Evolutionary conservation across 1,140 invertebrate species (phyloP).

Genomic region (Drosophila tani): DNA sequence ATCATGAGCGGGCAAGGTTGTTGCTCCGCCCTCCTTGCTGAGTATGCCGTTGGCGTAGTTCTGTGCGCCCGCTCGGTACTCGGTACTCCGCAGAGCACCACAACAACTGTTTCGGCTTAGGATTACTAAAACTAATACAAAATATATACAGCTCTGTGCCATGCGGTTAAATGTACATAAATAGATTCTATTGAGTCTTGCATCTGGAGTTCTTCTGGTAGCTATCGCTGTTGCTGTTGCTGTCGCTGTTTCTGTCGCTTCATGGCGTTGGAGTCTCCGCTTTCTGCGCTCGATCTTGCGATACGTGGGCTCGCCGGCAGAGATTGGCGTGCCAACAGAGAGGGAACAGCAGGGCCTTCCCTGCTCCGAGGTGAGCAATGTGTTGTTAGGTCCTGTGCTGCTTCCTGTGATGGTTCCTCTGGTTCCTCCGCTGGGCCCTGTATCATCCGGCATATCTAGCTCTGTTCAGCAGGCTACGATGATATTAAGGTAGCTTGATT

Average conservation of each 20-base stretch:
- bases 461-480: conserved; percentile 40
- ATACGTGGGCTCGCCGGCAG: conserved; percentile 20
- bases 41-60: conserved; percentile 50
- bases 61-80: conserved; percentile 33
- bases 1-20: conserved; percentile 3
- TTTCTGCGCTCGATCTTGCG: conserved; percentile 24
- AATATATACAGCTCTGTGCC: conserved; percentile 79
- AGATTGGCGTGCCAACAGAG: neutral
- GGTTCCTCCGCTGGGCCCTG: neutral
- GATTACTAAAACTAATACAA: conserved; percentile 79
- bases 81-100: conserved; percentile 59
- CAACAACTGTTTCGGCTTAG: conserved; percentile 65
- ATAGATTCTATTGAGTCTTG: conserved; percentile 69
- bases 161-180: conserved; percentile 75
- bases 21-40: conserved; percentile 32
- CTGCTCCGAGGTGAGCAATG: conserved; percentile 8
- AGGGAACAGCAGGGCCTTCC: neutral
- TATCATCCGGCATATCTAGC: conserved; percentile 56
- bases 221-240: conserved; percentile 26
- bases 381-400: conserved; percentile 17
- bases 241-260: neutral
- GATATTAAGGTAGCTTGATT: conserved; percentile 43
- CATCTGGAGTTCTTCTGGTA: conserved; percentile 49
- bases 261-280: conserved; percentile 18
- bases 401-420: conserved; percentile 33